Evolutionary conservation across 2,113 vertebrate genomes (phyloP), one percentile per base, ranked within the genome.

Genomic region (Garra rufa): DNA sequence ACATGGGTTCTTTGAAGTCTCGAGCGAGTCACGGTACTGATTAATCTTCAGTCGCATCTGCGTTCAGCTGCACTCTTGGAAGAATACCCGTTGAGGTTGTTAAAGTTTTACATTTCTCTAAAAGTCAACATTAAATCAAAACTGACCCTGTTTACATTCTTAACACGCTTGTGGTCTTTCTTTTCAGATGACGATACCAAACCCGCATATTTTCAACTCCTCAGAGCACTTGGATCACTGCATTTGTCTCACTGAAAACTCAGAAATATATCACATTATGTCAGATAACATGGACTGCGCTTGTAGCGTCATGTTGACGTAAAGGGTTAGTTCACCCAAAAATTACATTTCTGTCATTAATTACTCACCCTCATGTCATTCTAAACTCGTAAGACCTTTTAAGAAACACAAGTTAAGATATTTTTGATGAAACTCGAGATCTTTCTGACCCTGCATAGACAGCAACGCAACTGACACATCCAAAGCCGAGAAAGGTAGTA

Each of bases 31-130:
- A 13, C 11, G 19, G 65, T 41, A 38, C 48, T 70, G 63, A 52
- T 55, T 82, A 55, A 70, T 82, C 26, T 81, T 69, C 41, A 67
- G 24, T 13, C 24, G 6, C 61, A 81, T 81, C 80, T 70, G 65
- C 21, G 24, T 67, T 80, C 59, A 82, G 65, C 46, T 70, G 65
- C 65, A 71, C 21, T 48, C 65, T 48, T 13, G 24, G 26, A 55
- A 70, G 46, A 82, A 38, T 28, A 81, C 14, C 55, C 76, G 63
- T 11, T 26, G 52, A 43, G 14, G 24, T 14, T 28, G 9, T 75
- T 9, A 48, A 63, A 63, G 69, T 41, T 15, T 26, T 41, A 79
- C 19, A 41, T 57, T 34, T 65, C 15, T 75, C 24, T 28, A 21
- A 38, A 70, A 69, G 19, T 38, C 44, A 70, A 28, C 59, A 65